Percentiles rank a stretch among this genome's conserved stretches.
Conservation (phyloP, 2,888 invertebrate species). For the Ferrisia virgata region DNA sequence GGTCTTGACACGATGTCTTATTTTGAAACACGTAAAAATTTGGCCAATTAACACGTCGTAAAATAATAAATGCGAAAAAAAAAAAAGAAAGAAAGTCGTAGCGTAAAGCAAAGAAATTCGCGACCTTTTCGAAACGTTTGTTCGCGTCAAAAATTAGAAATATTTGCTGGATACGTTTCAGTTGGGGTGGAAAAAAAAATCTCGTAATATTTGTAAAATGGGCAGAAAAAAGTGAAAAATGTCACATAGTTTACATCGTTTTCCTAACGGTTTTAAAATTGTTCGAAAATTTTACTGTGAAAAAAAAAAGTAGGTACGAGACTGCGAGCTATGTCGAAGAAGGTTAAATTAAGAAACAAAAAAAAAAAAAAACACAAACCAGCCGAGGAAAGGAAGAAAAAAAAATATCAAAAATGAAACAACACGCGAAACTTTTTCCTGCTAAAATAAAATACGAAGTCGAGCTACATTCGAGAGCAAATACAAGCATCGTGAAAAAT, state of each 20-base stretch:
- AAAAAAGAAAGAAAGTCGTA: too few relatives aligned
- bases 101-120: not conserved
- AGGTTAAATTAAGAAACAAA: slow-evolving; percentile 28
- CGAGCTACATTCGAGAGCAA: not conserved
- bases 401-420: slow-evolving; percentile 28
- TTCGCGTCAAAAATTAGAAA: not conserved
- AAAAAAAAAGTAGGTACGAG: too few relatives aligned
- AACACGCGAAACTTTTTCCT: slow-evolving; percentile 18
- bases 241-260: slow-evolving; percentile 30
- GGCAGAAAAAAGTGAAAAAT: slow-evolving; percentile 25
- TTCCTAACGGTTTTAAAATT: slow-evolving; percentile 23
- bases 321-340: not conserved
- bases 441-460: slow-evolving; percentile 3
- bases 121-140: not conserved
- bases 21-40: slow-evolving; percentile 7
- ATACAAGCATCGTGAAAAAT: not conserved
- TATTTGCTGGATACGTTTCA: not conserved
- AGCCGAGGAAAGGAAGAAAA: not conserved
- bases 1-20: not conserved
- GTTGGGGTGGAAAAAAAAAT: not conserved
- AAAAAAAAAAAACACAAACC: slow-evolving; percentile 13
- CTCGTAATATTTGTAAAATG: not conserved
- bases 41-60: slow-evolving; percentile 1
- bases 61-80: not conserved
- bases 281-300: not conserved